Evolutionary conservation across 2,888 invertebrate species (phyloP), one percentile per base, ranked within the genome.

Genomic region (Ophion slaviceki): DNA sequence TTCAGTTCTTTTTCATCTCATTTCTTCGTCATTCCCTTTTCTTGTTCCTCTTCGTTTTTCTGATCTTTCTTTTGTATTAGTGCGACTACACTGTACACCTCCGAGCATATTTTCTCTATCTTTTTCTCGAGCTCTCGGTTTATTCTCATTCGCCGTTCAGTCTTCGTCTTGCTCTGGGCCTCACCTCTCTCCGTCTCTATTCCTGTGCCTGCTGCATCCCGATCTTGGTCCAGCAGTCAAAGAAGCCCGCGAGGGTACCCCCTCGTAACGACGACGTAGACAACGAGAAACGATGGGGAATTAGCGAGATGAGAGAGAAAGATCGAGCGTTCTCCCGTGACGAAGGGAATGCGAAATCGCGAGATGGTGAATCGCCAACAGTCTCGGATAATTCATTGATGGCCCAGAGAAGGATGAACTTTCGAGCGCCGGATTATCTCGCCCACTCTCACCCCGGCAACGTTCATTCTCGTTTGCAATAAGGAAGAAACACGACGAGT

Each of bases 211-310:
- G 74, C 77, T 68, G 40, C 80, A 53, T 76, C 61, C 70, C 67
- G 82, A 86, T 87, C 82, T 86, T 84, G 84, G 83, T 86, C 83
- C 75, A 81, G 80, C 80, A 84, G 85, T 86, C 85, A 80, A 86
- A 86, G 86, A 75, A 53, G 75, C 83, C 86, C 83, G 84, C 86
- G 61, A 84, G 83, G 70, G 80, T 81, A 86, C 80, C 86, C 84
- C 75, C 83, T 14, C 83, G 81, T 78, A 86, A 86, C 86, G 86
- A 86, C 86, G 80, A 86, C 82, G 82, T 20, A 71, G 70, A 78
- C 77, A 75, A 78, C 83, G 80, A 77, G 62, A 77, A 77, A 86
- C 83, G 83, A 86, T 86, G 75, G 78, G 61, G 78, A 86, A 86
- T 86, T 86, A 86, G 86, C 84, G 83, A 59, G 71, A 72, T 77